These are phyloP conservation scores for human DNA, from an alignment of 2,113 vertebrate species.

Conservation along the genomic window DNA sequence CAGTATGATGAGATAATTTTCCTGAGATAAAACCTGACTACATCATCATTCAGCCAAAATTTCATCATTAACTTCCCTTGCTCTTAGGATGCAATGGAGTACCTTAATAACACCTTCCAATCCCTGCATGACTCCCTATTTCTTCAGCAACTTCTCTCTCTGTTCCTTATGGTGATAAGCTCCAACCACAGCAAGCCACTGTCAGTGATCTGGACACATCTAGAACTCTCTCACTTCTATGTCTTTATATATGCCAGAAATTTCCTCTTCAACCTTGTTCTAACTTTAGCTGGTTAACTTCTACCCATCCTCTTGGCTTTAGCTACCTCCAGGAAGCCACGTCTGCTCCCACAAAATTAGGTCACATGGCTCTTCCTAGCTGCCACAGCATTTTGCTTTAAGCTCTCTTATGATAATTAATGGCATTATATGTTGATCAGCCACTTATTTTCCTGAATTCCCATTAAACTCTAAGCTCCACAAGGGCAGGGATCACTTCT, in stretches of 20 bases:
- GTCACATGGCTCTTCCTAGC: background rate
- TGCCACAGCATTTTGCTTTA: background rate
- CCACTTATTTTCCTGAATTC: background rate
- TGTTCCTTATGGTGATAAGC: background rate
- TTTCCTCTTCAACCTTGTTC: background rate
- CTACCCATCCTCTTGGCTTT: background rate
- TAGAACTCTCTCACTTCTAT: background rate
- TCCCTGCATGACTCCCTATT: background rate
- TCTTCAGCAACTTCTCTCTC: background rate
- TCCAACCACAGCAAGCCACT: background rate
- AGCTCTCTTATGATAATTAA: background rate
- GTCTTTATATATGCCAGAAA: fast-evolving
- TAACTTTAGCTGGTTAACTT: background rate
- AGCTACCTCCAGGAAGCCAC: background rate
- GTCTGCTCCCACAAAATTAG: background rate
- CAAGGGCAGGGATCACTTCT: background rate
- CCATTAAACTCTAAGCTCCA: background rate
- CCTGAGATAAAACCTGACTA: conserved; percentile 19
- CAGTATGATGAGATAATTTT: background rate
- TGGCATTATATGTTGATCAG: background rate
- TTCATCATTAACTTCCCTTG: background rate
- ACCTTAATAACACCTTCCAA: background rate
- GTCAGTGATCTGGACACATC: background rate
- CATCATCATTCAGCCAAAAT: background rate
- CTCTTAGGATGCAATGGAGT: background rate